Base-by-base conservation (phyloP, 2,113 vertebrate species). In the Corythoichthys intestinalis region DNA sequence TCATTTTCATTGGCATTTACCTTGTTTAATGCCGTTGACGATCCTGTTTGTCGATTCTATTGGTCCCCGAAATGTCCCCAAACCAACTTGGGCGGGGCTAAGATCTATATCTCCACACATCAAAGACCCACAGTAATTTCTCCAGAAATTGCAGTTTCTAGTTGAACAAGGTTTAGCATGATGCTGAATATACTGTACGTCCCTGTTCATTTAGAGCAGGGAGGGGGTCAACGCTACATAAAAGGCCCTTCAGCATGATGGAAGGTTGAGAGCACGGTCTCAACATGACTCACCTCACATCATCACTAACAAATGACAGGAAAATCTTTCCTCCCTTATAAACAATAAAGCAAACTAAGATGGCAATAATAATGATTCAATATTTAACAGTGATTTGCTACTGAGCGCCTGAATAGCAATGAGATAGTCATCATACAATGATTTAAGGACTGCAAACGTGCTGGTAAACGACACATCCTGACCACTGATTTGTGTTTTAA, bases 161-260 rank as follows among this genome's bases (percentile, higher is more conserved):
- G n/a, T n/a, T n/a, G n/a, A n/a, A n/a, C n/a, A n/a, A n/a, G n/a
- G n/a, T n/a, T n/a, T n/a, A n/a, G n/a, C n/a, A n/a, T n/a, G n/a
- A n/a, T n/a, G n/a, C n/a, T n/a, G n/a, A n/a, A n/a, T n/a, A n/a
- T n/a, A n/a, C n/a, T 38, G 37, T 59, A 3, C 0, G 6, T 59
- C 35, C 2, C 11, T 38, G 57, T 17, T 54, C 2, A 54, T 54
- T 54, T 1, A 15, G 77, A 52, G 38, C 14, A 67, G 66, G 0
- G 58, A 56, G 60, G 48, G 17, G 46, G 66, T 68, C 56, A 74
- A 75, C 70, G 67, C 58, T 38, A 59, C n/a, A 52, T 66, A 65
- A 15, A 4, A 72, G 49, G 41, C 8, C 38, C 59, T 58, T 56
- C 44, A 37, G 44, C 15, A 66, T 56, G 47, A 74, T 64, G 57